A percentile compares a stretch with the other conserved stretches of the same genome.
Conservation (phyloP, 2,113 vertebrate species). For the Mohoua ochrocephala region DNA sequence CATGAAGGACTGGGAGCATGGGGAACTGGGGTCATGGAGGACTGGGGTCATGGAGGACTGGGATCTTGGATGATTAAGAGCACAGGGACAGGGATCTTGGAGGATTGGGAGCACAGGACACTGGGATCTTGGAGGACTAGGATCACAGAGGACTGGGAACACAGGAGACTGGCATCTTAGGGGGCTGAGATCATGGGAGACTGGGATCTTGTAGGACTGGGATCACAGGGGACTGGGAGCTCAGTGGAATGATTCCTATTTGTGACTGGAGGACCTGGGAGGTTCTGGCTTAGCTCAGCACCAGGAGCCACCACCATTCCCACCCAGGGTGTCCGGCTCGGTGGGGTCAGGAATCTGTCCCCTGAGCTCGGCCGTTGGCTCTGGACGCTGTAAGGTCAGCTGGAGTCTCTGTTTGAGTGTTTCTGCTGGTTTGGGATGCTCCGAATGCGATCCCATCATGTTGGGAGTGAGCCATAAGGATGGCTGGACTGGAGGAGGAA, state of each 20-base stretch:
- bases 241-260: accelerated
- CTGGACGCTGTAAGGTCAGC: constrained; percentile 30
- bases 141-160: neutral
- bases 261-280: neutral
- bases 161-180: accelerated
- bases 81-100: neutral
- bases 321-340: accelerated
- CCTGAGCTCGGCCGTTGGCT: constrained; percentile 27
- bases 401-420: neutral
- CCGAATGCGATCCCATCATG: neutral
- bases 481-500: neutral
- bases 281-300: neutral
- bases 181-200: accelerated
- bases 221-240: neutral
- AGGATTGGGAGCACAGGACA: too few relatives aligned
- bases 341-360: neutral
- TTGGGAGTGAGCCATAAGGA: neutral
- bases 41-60: neutral
- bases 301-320: neutral
- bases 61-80: too few relatives aligned
- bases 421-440: constrained; percentile 19
- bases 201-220: neutral
- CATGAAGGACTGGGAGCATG: too few relatives aligned
- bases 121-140: neutral
- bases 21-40: too few relatives aligned